Base-by-base conservation (phyloP, 2,113 vertebrate species). In the Apistogramma diplotaenia region DNA sequence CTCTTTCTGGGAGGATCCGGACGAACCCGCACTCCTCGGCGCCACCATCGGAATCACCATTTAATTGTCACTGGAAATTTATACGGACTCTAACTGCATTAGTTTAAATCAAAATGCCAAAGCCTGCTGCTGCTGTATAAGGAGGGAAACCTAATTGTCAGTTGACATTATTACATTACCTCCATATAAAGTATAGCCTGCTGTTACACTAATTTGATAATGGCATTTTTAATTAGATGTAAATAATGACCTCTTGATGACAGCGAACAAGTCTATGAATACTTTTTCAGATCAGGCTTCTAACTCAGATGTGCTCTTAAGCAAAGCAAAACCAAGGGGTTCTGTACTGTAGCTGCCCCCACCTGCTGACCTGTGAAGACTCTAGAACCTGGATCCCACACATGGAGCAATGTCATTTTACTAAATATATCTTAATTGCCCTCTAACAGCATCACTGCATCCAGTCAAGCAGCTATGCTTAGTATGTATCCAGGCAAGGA, bases 141-240 rank as follows among this genome's bases (percentile, higher is more conserved):
- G 70, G 56, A 46, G 21, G 31, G 62, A 74, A 76, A 67, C 21
- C 1, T 74, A 46, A 71, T 82, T 37, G 33, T 59, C 33, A 74
- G n/a, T 54, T 76, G 19, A 72, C 74, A 57, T 83, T 60, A 76
- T 81, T 67, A 78, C 11, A 80, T 78, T 81, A 81, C 11, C 70
- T 31, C 16, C 43, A 55, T 59, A 29, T 72, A 73, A 82, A n/a
- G 51, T 37, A 54, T 0, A 27, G 57, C 11, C 53, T 2, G 56
- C 70, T 83, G 67, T 81, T 84, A 57, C 37, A 62, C 67, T 89
- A 77, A 91, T 91, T 74, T 65, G 56, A 91, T 84, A 87, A 84
- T 79, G 85, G 55, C 1, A 6, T 35, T 72, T 81, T 83, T 81
- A 83, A 87, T 88, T 57, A 61, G 43, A 86, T 81, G 35, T 79